phyloP scores from a whole-genome alignment of 2,888 invertebrate genomes.

The Phrixothrix hirtus region DNA sequence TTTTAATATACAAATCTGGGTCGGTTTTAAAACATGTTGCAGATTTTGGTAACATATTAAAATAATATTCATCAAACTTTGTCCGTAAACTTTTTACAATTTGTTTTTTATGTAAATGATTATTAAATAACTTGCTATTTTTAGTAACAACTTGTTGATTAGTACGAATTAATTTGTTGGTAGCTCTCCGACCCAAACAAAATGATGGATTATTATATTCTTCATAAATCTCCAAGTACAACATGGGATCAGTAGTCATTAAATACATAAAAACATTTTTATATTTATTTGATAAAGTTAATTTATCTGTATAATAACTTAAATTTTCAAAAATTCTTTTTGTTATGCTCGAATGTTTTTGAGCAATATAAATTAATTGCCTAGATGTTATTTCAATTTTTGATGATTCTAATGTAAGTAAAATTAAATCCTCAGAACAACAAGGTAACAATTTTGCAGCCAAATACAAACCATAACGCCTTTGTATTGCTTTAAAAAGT shows the following conservation, averaged over 20 bases:
- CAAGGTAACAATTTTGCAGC: slow-evolving; percentile 14
- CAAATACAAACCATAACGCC: slow-evolving; percentile 15
- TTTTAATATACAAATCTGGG: neutral
- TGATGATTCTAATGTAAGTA: neutral
- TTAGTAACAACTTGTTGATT: slow-evolving; percentile 14
- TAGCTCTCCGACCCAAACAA: slow-evolving; percentile 21
- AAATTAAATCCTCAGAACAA: slow-evolving; percentile 8
- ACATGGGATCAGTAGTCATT: neutral
- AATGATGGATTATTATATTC: neutral
- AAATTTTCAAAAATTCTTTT: slow-evolving; percentile 3
- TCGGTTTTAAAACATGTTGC: neutral
- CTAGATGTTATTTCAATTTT: slow-evolving; percentile 4
- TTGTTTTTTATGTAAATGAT: slow-evolving; percentile 11
- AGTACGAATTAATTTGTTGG: slow-evolving; percentile 14
- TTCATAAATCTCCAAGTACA: slow-evolving; percentile 7
- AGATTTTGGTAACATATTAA: slow-evolving; percentile 12
- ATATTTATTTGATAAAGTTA: slow-evolving; percentile 1
- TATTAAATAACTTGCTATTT: neutral
- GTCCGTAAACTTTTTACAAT: slow-evolving; percentile 11
- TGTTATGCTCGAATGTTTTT: slow-evolving; percentile 4
- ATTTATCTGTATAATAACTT: neutral
- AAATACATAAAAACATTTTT: slow-evolving; percentile 7
- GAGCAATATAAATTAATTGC: slow-evolving; percentile 12
- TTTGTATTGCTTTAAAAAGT: slow-evolving; percentile 13
- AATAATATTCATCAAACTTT: slow-evolving; percentile 17